Evolutionary conservation across 2,113 vertebrate genomes (phyloP).

Genomic region (Pristiophorus japonicus): DNA sequence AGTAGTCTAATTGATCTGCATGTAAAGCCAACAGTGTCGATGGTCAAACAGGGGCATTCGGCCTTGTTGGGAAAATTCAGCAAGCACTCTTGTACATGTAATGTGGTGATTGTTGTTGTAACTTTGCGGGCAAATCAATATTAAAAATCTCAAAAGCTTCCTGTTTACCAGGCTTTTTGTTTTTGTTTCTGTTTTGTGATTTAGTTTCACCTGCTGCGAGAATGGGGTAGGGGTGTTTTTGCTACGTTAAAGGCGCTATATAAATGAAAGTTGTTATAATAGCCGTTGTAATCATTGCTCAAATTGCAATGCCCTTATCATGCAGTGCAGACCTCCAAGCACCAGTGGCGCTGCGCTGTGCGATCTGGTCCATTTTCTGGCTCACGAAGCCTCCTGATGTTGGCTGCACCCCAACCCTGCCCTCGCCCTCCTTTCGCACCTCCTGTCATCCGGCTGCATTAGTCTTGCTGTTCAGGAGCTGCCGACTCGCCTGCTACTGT

Average conservation of each 20-base stretch:
- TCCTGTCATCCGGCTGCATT: neutral
- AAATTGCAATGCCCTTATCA: neutral
- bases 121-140: neutral
- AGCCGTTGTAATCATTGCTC: neutral
- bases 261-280: neutral
- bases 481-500: neutral
- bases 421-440: neutral
- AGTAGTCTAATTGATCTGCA: neutral
- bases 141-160: neutral
- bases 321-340: neutral
- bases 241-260: neutral
- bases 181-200: neutral
- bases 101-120: neutral
- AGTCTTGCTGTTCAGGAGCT: neutral
- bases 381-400: neutral
- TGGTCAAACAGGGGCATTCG: neutral
- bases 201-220: neutral
- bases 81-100: neutral
- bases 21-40: too few species aligned
- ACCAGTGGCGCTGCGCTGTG: neutral
- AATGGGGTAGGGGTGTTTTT: neutral
- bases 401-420: neutral
- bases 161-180: neutral
- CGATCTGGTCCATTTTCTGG: neutral
- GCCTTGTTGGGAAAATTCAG: neutral